Conservation (phyloP, 2,888 invertebrate species). For the Diaphora mendica region DNA sequence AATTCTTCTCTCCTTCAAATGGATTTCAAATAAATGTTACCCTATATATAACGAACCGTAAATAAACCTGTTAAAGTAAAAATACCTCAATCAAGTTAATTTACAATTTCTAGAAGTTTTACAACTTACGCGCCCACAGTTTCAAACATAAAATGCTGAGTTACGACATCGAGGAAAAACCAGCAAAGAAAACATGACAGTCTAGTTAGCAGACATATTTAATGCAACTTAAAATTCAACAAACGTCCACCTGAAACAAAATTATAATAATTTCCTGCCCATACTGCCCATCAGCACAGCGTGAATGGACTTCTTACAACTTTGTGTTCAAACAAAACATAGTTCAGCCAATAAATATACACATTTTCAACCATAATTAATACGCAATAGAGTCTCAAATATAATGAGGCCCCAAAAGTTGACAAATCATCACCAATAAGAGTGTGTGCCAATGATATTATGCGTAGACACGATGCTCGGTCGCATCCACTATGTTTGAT, state of each 20-base stretch:
- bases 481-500: constrained; percentile 56
- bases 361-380: constrained; percentile 35
- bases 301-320: constrained; percentile 72
- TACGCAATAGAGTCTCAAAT: constrained; percentile 48
- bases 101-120: neutral
- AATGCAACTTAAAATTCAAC: constrained; percentile 50
- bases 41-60: neutral
- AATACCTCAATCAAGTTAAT: neutral
- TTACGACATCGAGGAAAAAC: constrained; percentile 37
- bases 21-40: too few relatives aligned
- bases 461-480: constrained; percentile 79
- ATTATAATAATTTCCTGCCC: constrained; percentile 53
- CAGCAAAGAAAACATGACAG: constrained; percentile 40
- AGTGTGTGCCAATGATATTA: constrained; percentile 82
- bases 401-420: constrained; percentile 59
- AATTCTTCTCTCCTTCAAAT: too few relatives aligned
- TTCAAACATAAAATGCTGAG: constrained; percentile 12
- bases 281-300: constrained; percentile 63
- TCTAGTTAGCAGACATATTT: constrained; percentile 36
- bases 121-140: neutral
- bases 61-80: neutral
- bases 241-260: constrained; percentile 43
- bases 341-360: constrained; percentile 28
- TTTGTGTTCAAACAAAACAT: constrained; percentile 66
- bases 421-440: constrained; percentile 80